phyloP scores from a whole-genome alignment of 1,140 invertebrate species.

The Drosophila mojavensis region DNA sequence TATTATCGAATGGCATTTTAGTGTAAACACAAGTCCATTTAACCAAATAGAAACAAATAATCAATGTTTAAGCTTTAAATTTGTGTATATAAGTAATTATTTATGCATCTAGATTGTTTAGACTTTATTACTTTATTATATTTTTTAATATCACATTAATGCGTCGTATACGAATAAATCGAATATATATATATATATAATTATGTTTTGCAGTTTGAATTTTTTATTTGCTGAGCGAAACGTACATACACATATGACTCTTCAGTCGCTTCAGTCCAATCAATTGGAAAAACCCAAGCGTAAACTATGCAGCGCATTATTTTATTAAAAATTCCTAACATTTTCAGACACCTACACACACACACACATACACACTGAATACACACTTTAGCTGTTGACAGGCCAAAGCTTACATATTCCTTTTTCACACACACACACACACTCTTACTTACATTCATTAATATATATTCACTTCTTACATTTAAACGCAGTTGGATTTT shows the following conservation, averaged over 20 bases:
- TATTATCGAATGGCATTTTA: slow-evolving; percentile 36
- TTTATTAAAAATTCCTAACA: slow-evolving; percentile 66
- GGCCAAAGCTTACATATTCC: slow-evolving; percentile 31
- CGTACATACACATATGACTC: too few relatives aligned
- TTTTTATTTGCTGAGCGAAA: too few relatives aligned
- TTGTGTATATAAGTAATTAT: background rate
- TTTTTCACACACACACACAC: slow-evolving; percentile 15
- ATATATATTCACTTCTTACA: background rate
- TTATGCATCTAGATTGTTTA: background rate
- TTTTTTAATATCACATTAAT: too few relatives aligned
- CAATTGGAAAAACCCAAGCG: slow-evolving; percentile 24
- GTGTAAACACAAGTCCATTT: slow-evolving; percentile 24
- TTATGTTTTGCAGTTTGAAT: too few relatives aligned
- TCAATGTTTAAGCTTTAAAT: slow-evolving; percentile 13
- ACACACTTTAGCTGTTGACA: slow-evolving; percentile 5
- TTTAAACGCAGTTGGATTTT: background rate
- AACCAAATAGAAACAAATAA: slow-evolving; percentile 9
- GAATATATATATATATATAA: background rate
- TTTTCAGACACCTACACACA: slow-evolving; percentile 48
- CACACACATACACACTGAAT: background rate
- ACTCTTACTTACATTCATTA: background rate
- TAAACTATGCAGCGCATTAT: slow-evolving; percentile 59
- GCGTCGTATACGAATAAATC: too few relatives aligned
- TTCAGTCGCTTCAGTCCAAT: slow-evolving; percentile 5
- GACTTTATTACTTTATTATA: too few relatives aligned